These are phyloP conservation scores for Nomada goodeniana DNA, from an alignment of 2,888 invertebrate genomes.

Conservation along the genomic window DNA sequence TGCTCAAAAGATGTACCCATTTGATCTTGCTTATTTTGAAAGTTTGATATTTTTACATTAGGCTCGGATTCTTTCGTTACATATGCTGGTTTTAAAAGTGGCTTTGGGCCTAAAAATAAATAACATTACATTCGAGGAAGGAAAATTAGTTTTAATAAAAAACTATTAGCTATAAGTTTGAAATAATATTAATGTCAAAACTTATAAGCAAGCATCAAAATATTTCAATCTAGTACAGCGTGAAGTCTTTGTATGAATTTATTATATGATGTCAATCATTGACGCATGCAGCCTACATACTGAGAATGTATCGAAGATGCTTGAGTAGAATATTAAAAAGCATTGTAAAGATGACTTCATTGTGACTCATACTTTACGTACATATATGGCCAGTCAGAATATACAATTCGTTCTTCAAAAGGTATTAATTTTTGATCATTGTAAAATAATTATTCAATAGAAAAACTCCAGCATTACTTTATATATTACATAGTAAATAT, in stretches of 20 bases:
- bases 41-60: constrained; percentile 63
- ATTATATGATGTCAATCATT: constrained; percentile 46
- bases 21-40: constrained; percentile 61
- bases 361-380: constrained; percentile 75
- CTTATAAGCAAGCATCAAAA: neutral
- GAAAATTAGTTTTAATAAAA: neutral
- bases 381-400: constrained; percentile 51
- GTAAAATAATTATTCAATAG: constrained; percentile 4
- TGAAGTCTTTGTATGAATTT: constrained; percentile 26
- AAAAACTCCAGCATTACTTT: constrained; percentile 3
- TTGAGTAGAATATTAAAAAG: constrained; percentile 78
- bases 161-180: neutral
- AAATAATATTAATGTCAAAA: constrained; percentile 2
- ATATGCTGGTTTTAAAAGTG: constrained; percentile 62
- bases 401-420: constrained; percentile 36
- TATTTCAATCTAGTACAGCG: constrained; percentile 13
- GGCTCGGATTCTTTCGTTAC: constrained; percentile 63
- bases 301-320: constrained; percentile 51
- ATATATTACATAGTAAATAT: constrained; percentile 6
- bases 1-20: constrained; percentile 69
- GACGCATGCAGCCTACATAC: constrained; percentile 53
- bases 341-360: constrained; percentile 76
- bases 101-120: constrained; percentile 69
- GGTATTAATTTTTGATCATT: constrained; percentile 33
- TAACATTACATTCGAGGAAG: neutral